These are phyloP conservation scores for Sardinella longiceps DNA, from an alignment of 2,797 vertebrate genomes.

Conservation along the genomic window DNA sequence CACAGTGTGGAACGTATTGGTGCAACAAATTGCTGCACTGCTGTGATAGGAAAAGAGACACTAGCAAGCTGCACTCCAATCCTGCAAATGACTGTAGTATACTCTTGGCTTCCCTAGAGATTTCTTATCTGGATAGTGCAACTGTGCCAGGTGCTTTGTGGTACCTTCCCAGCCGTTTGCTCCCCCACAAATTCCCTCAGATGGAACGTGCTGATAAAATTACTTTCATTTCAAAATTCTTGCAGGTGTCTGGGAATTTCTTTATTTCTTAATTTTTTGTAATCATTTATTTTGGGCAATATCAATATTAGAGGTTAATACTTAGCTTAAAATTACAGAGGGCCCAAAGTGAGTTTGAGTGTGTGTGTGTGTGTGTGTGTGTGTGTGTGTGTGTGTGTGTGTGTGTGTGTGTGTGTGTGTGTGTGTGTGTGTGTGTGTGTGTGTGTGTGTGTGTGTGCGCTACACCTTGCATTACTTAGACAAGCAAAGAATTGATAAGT, in stretches of 20 bases:
- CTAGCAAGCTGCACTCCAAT: slow-evolving; percentile 41
- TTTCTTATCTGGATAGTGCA: slow-evolving; percentile 55
- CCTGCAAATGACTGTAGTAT: slow-evolving; percentile 30
- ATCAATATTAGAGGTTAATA: background rate
- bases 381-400: background rate
- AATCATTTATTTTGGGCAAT: background rate
- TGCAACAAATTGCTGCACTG: slow-evolving; percentile 33
- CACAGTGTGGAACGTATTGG: slow-evolving; percentile 23
- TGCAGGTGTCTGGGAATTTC: slow-evolving; percentile 52
- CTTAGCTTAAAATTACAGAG: background rate
- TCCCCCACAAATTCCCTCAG: slow-evolving; percentile 51
- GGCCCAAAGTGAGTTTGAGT: background rate
- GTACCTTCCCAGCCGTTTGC: slow-evolving; percentile 51
- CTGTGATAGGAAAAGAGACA: background rate
- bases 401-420: background rate
- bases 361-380: background rate
- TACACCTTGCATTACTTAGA: background rate
- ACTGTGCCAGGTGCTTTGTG: slow-evolving; percentile 56
- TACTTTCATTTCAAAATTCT: slow-evolving; percentile 42
- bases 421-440: background rate
- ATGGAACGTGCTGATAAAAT: slow-evolving; percentile 55
- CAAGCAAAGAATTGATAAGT: background rate
- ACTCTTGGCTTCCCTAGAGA: slow-evolving; percentile 50
- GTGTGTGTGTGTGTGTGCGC: background rate
- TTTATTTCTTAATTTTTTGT: background rate